A percentile compares a stretch with the other conserved stretches of the same genome.
These are phyloP conservation scores for Eupithecia subumbrata DNA, from an alignment of 2,888 invertebrate species.

Conservation along the genomic window DNA sequence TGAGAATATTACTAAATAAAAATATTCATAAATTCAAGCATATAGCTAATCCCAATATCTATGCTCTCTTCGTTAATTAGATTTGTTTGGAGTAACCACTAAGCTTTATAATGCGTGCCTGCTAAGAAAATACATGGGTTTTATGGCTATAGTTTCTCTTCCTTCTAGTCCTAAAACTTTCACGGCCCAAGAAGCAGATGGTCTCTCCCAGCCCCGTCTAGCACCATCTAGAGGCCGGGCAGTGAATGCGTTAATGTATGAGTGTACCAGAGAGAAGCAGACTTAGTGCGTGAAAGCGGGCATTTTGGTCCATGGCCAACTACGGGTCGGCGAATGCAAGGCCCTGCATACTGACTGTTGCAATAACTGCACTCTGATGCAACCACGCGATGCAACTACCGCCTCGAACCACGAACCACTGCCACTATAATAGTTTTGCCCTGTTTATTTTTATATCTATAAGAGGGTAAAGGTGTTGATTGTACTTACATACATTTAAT, in stretches of 20 bases:
- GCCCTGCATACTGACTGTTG: slow-evolving; percentile 76
- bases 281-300: slow-evolving; percentile 72
- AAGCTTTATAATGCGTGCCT: background rate
- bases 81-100: background rate
- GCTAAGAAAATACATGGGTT: background rate
- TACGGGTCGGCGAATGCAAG: slow-evolving; percentile 78
- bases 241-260: slow-evolving; percentile 31
- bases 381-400: slow-evolving; percentile 47
- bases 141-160: background rate
- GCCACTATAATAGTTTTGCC: background rate
- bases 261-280: slow-evolving; percentile 43
- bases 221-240: too few species aligned
- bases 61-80: background rate
- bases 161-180: slow-evolving; percentile 30
- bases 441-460: too few species aligned
- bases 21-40: background rate
- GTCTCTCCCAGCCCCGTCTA: too few species aligned
- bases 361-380: slow-evolving; percentile 77
- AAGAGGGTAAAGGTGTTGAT: too few species aligned
- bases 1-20: background rate
- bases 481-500: too few species aligned
- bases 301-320: slow-evolving; percentile 80
- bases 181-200: too few species aligned
- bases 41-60: background rate
- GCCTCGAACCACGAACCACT: slow-evolving; percentile 24